phyloP scores from a whole-genome alignment of 2,888 invertebrate species.

The Andrena marginata region DNA sequence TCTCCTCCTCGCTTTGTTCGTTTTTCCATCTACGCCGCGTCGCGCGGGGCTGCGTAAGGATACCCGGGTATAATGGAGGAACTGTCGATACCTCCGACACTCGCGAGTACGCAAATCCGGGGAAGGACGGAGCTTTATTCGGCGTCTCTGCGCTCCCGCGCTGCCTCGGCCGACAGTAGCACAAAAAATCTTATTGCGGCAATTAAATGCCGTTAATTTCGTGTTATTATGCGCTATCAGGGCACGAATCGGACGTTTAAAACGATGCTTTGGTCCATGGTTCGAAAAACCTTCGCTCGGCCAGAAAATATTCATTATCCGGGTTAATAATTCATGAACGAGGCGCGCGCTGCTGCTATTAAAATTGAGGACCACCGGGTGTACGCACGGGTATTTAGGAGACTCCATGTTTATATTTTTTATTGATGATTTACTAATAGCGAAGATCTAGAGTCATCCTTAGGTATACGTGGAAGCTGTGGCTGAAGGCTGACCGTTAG shows the following conservation, averaged over 20 bases:
- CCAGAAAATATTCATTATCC: neutral
- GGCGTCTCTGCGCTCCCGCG: neutral
- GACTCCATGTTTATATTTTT: neutral
- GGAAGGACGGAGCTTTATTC: neutral
- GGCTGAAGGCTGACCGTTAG: conserved; percentile 30
- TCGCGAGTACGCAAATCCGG: neutral
- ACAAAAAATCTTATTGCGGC: conserved; percentile 12
- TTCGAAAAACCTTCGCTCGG: neutral
- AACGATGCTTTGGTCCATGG: neutral
- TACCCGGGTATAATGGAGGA: conserved; percentile 63
- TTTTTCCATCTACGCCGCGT: conserved; percentile 34
- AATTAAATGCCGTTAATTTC: conserved; percentile 44
- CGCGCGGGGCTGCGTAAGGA: conserved; percentile 38
- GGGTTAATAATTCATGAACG: conserved; percentile 5
- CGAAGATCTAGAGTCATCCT: neutral
- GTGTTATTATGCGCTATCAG: conserved; percentile 18
- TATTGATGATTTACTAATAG: conserved; percentile 2
- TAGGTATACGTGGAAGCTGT: neutral
- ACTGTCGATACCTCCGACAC: conserved; percentile 6
- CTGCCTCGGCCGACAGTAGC: neutral
- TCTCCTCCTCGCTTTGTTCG: conserved; percentile 16
- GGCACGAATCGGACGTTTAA: neutral
- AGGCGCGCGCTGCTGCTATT: neutral
- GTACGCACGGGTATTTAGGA: neutral
- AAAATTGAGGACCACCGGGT: neutral